Evolutionary conservation across 92 coral and sea anemone species (phyloP).

Genomic region (Porites lobata): DNA sequence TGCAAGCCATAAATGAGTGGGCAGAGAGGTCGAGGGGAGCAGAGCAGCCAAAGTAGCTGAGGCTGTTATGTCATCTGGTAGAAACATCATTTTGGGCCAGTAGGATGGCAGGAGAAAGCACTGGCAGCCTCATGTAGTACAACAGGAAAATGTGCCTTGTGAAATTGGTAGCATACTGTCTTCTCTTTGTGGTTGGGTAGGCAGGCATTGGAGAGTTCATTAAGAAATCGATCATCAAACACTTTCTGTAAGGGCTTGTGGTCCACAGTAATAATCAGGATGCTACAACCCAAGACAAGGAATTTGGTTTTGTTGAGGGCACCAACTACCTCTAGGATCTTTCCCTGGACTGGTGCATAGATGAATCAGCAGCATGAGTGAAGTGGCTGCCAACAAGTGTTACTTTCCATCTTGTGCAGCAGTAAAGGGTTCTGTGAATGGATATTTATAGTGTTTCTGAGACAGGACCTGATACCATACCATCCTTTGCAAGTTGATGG

Average conservation of each 20-base stretch:
- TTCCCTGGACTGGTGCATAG: conserved; percentile 72
- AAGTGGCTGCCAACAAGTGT: conserved; percentile 77
- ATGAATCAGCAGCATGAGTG: conserved; percentile 74
- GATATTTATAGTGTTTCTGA: conserved; percentile 70
- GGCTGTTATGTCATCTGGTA: conserved; percentile 60
- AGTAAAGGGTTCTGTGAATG: conserved; percentile 63
- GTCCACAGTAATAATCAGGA: conserved; percentile 68
- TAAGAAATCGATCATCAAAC: conserved; percentile 53
- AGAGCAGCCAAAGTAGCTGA: not conserved
- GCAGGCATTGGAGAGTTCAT: conserved; percentile 64
- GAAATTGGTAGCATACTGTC: conserved; percentile 49
- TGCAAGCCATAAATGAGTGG: conserved; percentile 41
- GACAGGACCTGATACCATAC: conserved; percentile 62
- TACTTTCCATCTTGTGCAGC: conserved; percentile 71
- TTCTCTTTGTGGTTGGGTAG: conserved; percentile 73
- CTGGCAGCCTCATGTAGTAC: conserved; percentile 67
- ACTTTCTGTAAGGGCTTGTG: conserved; percentile 72
- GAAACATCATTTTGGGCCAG: conserved; percentile 34
- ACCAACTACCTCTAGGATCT: conserved; percentile 69
- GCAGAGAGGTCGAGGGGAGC: conserved; percentile 13
- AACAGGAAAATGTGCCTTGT: conserved; percentile 63
- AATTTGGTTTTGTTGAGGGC: conserved; percentile 62
- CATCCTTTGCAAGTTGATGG: conserved; percentile 69
- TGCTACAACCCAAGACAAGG: conserved; percentile 58
- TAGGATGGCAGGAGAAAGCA: conserved; percentile 69